Percentiles rank a stretch among this genome's conserved stretches.
These are phyloP conservation scores for Dromiciops gliroides DNA, from an alignment of 2,113 vertebrate species.

Conservation along the genomic window DNA sequence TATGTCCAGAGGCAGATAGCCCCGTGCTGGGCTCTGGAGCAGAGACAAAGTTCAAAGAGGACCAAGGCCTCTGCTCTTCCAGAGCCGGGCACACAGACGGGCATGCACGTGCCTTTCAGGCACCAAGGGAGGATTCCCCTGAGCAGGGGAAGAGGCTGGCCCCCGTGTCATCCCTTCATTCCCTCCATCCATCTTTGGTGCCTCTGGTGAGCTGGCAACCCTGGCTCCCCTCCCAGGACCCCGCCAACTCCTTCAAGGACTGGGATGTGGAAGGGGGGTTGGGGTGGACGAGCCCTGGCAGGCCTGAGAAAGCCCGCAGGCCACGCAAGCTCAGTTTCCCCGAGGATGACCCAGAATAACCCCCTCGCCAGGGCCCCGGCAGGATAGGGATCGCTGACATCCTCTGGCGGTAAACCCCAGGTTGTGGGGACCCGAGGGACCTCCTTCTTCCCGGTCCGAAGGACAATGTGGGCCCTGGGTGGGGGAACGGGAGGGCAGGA, in stretches of 20 bases:
- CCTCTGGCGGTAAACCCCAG: neutral
- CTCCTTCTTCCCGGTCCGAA: neutral
- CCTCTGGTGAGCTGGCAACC: neutral
- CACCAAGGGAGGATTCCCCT: too few relatives aligned
- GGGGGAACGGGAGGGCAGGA: neutral
- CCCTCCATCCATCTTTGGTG: neutral
- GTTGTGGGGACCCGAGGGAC: neutral
- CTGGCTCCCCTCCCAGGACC: neutral
- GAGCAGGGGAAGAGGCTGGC: too few relatives aligned
- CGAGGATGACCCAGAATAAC: constrained; percentile 63
- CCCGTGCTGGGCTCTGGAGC: too few relatives aligned
- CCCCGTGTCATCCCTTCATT: too few relatives aligned
- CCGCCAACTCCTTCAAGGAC: neutral
- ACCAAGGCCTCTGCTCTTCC: neutral
- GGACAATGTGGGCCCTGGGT: neutral
- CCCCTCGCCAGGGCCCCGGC: constrained; percentile 16
- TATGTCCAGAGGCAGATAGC: too few relatives aligned
- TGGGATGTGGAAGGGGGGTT: neutral
- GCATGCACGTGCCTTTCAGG: neutral
- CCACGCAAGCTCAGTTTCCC: neutral
- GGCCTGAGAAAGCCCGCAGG: neutral
- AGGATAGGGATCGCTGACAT: constrained; percentile 35
- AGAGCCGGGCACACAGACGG: neutral
- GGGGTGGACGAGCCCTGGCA: constrained; percentile 7
- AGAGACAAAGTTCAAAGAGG: neutral